Evolutionary conservation across 2,797 vertebrate genomes (phyloP), one percentile per base, ranked within the genome.

Genomic region (Sebastes matsubarae): DNA sequence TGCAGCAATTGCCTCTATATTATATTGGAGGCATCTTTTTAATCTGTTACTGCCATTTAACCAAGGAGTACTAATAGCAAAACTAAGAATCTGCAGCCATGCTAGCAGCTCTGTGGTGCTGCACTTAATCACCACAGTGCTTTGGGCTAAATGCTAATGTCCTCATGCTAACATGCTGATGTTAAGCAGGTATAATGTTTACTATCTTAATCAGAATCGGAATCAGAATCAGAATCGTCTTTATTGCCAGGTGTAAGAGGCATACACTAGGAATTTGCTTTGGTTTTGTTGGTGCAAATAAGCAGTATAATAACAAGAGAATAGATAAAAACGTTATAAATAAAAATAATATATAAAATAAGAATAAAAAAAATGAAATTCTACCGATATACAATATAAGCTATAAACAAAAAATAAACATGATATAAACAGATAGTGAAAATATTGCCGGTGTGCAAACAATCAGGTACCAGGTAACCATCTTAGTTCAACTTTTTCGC

Each of bases 1-100:
- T 5, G 6, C 4, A 73, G 12, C 27, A 55, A 4, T 27, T 83
- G 34, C 16, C 12, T 36, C 9, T 50, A 2, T 38, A 38, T 18
- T 22, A 34, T 30, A 34, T 42, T 68, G 4, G 27, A 67, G n/a
- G 16, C 38, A 25, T 64, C n/a, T 73, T 73, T 67, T n/a, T 36
- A 11, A 60, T 55, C 0, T 29, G 8, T 55, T 50, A 46, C 55
- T 58, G 29, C n/a, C 20, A 18, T 58, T 27, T 68, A 32, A 46
- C 24, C 63, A 69, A 24, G 8, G 13, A 72, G 59, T 34, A 32
- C 3, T 16, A 20, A 13, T 57, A 67, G 46, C 12, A 55, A 5
- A 11, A 22, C 30, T 20, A 9, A 10, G 16, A 34, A 27, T 54
- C 13, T 46, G 18, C n/a, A 60, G 24, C 38, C 18, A 2, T 42